phyloP scores from a whole-genome alignment of 2,888 invertebrate genomes.

The Melieria crassipennis region DNA sequence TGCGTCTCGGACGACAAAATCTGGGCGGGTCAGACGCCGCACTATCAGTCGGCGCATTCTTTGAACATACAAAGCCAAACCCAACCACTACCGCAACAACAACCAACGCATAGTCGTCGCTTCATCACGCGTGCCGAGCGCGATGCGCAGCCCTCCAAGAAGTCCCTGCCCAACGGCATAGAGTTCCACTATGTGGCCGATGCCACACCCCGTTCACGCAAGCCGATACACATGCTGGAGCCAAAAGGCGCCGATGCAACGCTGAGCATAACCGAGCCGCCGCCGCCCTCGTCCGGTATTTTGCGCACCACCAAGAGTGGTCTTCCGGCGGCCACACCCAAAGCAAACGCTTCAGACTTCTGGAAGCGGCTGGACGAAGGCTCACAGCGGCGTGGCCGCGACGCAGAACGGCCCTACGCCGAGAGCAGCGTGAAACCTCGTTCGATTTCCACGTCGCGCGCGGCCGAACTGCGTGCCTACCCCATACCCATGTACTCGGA shows the following conservation, averaged over 20 bases:
- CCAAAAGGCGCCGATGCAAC: constrained; percentile 36
- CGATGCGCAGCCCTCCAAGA: constrained; percentile 57
- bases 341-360: constrained; percentile 68
- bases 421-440: constrained; percentile 53
- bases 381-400: constrained; percentile 55
- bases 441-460: constrained; percentile 60
- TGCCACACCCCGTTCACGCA: constrained; percentile 76
- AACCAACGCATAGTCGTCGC: constrained; percentile 49
- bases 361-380: constrained; percentile 74
- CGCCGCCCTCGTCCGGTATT: constrained; percentile 51
- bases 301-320: constrained; percentile 62
- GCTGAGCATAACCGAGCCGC: constrained; percentile 12
- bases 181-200: constrained; percentile 77
- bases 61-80: constrained; percentile 48
- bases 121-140: constrained; percentile 61
- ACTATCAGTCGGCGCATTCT: constrained; percentile 61
- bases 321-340: constrained; percentile 48
- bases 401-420: constrained; percentile 37
- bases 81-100: constrained; percentile 6
- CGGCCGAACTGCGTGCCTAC: constrained; percentile 54
- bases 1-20: constrained; percentile 66
- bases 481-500: constrained; percentile 62
- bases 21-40: constrained; percentile 58
- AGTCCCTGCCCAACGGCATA: constrained; percentile 61
- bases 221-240: constrained; percentile 76